These are phyloP conservation scores for Mustela lutreola DNA, from an alignment of 2,113 vertebrate genomes.

Conservation along the genomic window DNA sequence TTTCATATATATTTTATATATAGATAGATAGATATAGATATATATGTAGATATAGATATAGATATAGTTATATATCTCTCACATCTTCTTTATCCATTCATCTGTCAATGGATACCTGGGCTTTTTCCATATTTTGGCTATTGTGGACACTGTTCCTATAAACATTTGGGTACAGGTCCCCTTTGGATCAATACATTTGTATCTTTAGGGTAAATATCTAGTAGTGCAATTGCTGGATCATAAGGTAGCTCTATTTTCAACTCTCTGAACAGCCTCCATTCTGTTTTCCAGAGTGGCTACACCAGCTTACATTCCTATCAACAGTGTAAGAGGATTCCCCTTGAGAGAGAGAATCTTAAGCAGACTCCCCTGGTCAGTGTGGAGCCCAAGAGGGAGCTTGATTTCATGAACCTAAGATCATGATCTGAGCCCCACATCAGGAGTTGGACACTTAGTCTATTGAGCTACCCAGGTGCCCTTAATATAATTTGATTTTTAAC, in stretches of 20 bases:
- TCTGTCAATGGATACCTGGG: no score
- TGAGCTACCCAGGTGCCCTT: neutral
- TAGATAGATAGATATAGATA: no score
- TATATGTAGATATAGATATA: no score
- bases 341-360: neutral
- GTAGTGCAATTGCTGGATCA: neutral
- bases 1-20: no score
- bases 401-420: neutral
- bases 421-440: neutral
- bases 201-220: no score
- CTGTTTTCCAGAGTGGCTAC: neutral
- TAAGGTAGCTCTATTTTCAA: neutral
- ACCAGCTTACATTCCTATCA: neutral
- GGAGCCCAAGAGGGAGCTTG: neutral
- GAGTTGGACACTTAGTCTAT: neutral
- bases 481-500: neutral
- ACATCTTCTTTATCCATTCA: no score
- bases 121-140: no score
- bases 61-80: no score
- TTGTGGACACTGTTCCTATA: no score
- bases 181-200: no score
- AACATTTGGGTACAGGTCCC: no score
- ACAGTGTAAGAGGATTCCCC: neutral
- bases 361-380: neutral
- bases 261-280: neutral